Evolutionary conservation across 2,888 invertebrate species (phyloP), one percentile per base, ranked within the genome.

Genomic region (Leucania comma): DNA sequence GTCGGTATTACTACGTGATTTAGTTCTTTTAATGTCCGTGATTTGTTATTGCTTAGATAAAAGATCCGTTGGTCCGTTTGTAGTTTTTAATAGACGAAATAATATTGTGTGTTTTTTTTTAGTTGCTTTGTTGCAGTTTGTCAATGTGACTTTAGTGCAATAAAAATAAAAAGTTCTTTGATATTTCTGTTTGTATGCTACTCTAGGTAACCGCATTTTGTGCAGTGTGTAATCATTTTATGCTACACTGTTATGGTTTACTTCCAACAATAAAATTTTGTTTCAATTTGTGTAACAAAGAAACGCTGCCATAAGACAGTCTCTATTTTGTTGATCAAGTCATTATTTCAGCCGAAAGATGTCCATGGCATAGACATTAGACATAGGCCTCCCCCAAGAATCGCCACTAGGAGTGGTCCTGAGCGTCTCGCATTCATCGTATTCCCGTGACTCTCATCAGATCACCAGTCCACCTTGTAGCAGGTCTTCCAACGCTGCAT

Each of bases 1-100:
- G 91, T 85, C 72, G 81, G 73, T 72, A 86, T 88, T 86, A 87
- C 88, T 88, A 86, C 87, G 87, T 88, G 88, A 90, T 88, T 89
- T 85, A 89, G 84, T 80, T 82, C 76, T 80, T 82, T 87, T 87
- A 82, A 83, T 85, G 80, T 77, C 75, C 72, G 72, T 88, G 88
- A 88, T 89, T 88, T 88, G 89, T 89, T 87, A 84, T 87, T 79
- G 75, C 71, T 68, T 74, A 85, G 86, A 89, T 90, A 90, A 87
- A 89, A 86, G 74, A 72, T 35, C 35, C 68, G 71, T 76, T 75
- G 78, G 81, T 81, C 72, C 67, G 73, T 86, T 85, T 82, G 82
- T 88, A 79, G 84, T 83, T 84, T 83, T 70, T 83, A 84, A 66
- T 84, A 84, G 82, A 77, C 56, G 68, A 57, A 71, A 83, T 82